A percentile compares a stretch with the other conserved stretches of the same genome.
Conservation (phyloP, 2,113 vertebrate species). For the Pterophyllum scalare region DNA sequence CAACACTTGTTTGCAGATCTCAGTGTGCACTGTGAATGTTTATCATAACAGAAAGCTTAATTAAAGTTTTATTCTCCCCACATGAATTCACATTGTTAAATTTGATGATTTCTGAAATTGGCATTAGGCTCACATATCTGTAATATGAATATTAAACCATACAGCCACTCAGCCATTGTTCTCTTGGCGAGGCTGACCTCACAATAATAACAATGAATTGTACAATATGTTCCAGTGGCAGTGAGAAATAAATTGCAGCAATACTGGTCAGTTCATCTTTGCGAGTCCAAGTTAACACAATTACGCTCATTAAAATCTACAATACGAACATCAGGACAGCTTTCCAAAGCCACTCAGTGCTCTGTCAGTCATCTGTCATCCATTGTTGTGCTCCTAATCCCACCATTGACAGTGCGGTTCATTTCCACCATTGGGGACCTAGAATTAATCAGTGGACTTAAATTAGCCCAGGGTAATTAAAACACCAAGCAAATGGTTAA, state of each 20-base stretch:
- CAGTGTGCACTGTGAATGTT: neutral
- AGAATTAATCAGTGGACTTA: constrained; percentile 67
- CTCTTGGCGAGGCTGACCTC: constrained; percentile 46
- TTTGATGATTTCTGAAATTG: neutral
- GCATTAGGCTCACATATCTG: neutral
- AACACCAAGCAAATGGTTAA: constrained; percentile 67
- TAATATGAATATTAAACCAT: neutral
- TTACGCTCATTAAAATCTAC: constrained; percentile 68
- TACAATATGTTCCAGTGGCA: constrained; percentile 47
- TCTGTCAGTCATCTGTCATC: constrained; percentile 74
- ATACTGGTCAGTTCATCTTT: constrained; percentile 43
- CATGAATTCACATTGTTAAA: neutral
- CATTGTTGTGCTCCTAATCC: constrained; percentile 76
- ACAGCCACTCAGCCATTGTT: constrained; percentile 23
- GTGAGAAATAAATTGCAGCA: constrained; percentile 49
- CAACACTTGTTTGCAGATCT: neutral
- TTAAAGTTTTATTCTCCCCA: neutral
- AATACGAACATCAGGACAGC: constrained; percentile 65
- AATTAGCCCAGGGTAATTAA: constrained; percentile 79
- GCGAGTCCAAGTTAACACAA: constrained; percentile 52
- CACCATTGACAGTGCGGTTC: constrained; percentile 54
- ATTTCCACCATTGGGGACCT: constrained; percentile 58
- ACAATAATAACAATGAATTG: constrained; percentile 53
- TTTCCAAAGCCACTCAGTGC: constrained; percentile 76
- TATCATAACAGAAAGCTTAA: neutral